A percentile compares a stretch with the other conserved stretches of the same genome.
These are phyloP conservation scores for Eulithis testata DNA, from an alignment of 2,888 invertebrate species.

Conservation along the genomic window DNA sequence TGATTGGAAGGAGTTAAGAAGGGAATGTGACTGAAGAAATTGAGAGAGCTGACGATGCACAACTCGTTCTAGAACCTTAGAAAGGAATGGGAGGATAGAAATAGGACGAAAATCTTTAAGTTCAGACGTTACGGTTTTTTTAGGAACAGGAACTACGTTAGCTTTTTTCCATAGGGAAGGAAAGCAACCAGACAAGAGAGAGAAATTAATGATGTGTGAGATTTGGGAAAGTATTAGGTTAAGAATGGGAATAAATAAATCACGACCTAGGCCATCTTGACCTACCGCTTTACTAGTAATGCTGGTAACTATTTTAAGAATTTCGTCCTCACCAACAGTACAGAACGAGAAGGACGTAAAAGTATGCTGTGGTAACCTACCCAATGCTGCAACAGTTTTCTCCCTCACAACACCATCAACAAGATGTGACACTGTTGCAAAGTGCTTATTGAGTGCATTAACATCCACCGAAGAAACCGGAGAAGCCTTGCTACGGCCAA, in stretches of 20 bases:
- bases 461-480: not conserved
- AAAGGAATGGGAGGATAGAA: not conserved
- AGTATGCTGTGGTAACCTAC: not conserved
- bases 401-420: not conserved
- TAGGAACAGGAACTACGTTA: not conserved
- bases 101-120: not conserved
- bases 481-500: not conserved
- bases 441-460: not conserved
- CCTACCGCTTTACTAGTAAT: not conserved
- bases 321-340: not conserved
- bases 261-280: not conserved
- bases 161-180: not conserved
- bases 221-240: not conserved
- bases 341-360: not conserved
- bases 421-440: not conserved
- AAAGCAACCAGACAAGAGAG: not conserved
- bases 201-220: not conserved
- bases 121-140: not conserved
- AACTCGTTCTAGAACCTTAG: not conserved
- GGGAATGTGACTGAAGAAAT: not conserved
- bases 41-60: not conserved
- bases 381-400: not conserved
- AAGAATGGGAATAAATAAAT: not conserved
- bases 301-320: not conserved
- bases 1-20: not conserved